phyloP scores from a whole-genome alignment of 2,113 vertebrate species.

The Canis aureus region DNA sequence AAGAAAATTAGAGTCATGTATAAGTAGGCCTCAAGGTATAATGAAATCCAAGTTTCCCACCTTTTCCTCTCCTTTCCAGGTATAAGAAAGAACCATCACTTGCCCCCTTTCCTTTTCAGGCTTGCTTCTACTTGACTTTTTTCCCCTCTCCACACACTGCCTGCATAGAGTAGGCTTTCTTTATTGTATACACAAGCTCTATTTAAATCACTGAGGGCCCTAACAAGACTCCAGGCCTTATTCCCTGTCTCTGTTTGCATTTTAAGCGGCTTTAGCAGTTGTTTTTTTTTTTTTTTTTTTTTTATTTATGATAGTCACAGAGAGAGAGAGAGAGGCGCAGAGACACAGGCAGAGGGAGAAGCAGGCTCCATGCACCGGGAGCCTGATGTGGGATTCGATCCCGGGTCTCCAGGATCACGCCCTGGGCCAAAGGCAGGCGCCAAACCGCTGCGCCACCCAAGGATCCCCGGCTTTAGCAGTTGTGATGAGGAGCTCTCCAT shows the following conservation, averaged over 20 bases:
- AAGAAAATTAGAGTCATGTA: conserved; percentile 37
- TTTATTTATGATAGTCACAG: too few relatives aligned
- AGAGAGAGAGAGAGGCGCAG: too few relatives aligned
- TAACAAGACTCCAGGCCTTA: not conserved
- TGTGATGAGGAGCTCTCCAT: not conserved
- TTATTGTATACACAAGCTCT: not conserved
- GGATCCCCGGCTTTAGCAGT: not conserved
- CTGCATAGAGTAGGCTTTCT: conserved; percentile 5
- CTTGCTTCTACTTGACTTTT: conserved; percentile 10
- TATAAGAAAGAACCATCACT: not conserved
- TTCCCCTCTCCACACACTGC: not conserved
- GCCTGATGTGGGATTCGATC: too few relatives aligned
- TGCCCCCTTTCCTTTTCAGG: not conserved
- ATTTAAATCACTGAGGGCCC: conserved; percentile 42
- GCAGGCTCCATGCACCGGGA: too few relatives aligned
- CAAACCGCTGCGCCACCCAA: too few relatives aligned
- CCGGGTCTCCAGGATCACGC: too few relatives aligned
- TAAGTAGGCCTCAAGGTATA: not conserved
- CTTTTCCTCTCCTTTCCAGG: not conserved
- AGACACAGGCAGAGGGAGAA: too few relatives aligned
- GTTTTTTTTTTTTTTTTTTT: too few relatives aligned
- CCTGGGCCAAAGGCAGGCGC: too few relatives aligned
- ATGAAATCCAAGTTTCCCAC: not conserved
- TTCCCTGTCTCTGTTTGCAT: not conserved
- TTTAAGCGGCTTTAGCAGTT: conserved; percentile 23